Percentiles rank a stretch among this genome's conserved stretches.
Conservation (phyloP, 2,113 vertebrate genomes). For the Phyllostomus hastatus region DNA sequence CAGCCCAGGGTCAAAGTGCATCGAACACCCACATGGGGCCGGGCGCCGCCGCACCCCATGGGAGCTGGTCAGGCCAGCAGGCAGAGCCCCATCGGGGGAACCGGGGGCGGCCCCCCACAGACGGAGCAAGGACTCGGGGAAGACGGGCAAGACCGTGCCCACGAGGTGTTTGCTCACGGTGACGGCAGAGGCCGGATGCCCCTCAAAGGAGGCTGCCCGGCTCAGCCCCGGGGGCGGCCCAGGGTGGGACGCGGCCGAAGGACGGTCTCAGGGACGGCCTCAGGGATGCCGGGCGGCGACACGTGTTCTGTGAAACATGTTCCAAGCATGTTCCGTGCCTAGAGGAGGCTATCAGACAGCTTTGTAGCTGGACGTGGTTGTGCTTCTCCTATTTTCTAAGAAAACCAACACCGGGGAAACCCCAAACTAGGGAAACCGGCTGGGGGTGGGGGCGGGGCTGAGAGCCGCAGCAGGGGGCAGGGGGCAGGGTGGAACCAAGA, state of each 20-base stretch:
- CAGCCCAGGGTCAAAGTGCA: rapidly evolving
- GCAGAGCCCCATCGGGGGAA: too few species aligned
- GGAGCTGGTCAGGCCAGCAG: neutral
- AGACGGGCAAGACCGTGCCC: rapidly evolving
- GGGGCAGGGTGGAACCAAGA: rapidly evolving
- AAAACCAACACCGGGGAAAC: neutral
- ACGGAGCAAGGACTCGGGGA: neutral
- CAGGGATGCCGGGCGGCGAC: too few species aligned
- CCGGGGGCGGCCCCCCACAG: too few species aligned
- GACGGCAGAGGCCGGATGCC: rapidly evolving
- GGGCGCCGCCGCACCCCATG: too few species aligned
- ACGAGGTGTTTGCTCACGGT: rapidly evolving
- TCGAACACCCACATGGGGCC: neutral
- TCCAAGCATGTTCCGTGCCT: too few species aligned
- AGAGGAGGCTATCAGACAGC: rapidly evolving
- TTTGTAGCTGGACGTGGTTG: rapidly evolving
- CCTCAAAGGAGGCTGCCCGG: rapidly evolving
- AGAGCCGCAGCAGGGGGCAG: rapidly evolving
- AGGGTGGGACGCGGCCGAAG: rapidly evolving
- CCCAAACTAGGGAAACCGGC: too few species aligned
- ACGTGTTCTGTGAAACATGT: too few species aligned
- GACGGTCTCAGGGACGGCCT: rapidly evolving
- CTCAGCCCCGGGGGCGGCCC: neutral
- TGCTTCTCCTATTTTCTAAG: neutral
- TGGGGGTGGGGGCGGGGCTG: rapidly evolving